phyloP scores from a whole-genome alignment of 2,888 invertebrate genomes.

The Rhopalosiphum nymphaeae region DNA sequence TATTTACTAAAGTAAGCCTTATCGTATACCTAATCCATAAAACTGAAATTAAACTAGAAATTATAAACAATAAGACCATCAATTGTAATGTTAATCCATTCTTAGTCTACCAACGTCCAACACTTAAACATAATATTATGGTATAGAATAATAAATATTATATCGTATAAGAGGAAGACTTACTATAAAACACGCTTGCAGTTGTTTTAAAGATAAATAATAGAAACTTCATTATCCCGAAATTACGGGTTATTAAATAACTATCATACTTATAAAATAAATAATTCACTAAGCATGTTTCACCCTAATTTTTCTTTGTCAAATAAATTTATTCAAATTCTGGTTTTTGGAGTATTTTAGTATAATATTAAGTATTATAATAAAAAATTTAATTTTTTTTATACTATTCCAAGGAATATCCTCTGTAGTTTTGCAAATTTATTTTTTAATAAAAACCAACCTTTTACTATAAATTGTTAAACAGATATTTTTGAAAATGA shows the following conservation, averaged over 20 bases:
- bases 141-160: neutral
- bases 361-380: too few species aligned
- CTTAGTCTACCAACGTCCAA: neutral
- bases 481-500: neutral
- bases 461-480: neutral
- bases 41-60: neutral
- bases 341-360: neutral
- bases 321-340: neutral
- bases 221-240: neutral
- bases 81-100: neutral
- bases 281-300: neutral
- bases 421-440: neutral
- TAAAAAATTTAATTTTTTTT: neutral
- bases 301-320: neutral
- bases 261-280: neutral
- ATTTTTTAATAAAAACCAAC: neutral
- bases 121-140: neutral
- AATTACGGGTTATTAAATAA: neutral
- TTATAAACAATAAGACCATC: neutral
- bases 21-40: neutral
- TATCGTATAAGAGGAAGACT: neutral
- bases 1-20: neutral
- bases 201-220: neutral
- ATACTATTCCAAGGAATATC: neutral
- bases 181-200: neutral